phyloP scores from a whole-genome alignment of 2,888 invertebrate species.

The Leucophora obtusa region DNA sequence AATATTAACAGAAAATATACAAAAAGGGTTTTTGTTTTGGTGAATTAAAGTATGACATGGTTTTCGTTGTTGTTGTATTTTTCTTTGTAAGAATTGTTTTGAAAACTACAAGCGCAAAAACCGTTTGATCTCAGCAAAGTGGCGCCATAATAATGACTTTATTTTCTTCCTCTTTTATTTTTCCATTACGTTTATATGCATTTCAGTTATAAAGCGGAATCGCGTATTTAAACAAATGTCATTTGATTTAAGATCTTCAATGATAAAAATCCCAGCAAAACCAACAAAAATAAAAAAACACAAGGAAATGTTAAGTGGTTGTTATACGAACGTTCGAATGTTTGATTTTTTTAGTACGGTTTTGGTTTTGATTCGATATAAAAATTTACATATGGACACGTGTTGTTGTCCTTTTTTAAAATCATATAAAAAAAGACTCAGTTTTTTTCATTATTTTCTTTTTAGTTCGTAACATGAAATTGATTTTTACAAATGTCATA shows the following conservation, averaged over 20 bases:
- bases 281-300: too few relatives aligned
- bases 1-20: constrained; percentile 4
- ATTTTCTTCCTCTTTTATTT: constrained; percentile 42
- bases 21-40: constrained; percentile 26
- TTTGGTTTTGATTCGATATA: constrained; percentile 46
- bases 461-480: constrained; percentile 47
- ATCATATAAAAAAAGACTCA: background rate
- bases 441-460: constrained; percentile 4
- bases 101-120: constrained; percentile 45
- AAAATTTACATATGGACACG: constrained; percentile 60
- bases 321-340: background rate
- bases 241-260: constrained; percentile 63
- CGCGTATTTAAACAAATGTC: constrained; percentile 59
- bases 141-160: constrained; percentile 64
- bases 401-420: constrained; percentile 57
- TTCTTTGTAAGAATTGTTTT: constrained; percentile 25
- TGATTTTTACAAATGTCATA: constrained; percentile 65
- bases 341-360: background rate
- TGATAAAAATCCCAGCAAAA: constrained; percentile 36
- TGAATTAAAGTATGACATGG: constrained; percentile 38
- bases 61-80: constrained; percentile 17
- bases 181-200: constrained; percentile 19
- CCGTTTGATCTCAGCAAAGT: constrained; percentile 62
- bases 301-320: constrained; percentile 46
- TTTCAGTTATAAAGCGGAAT: constrained; percentile 15